Conservation (phyloP, 2,113 vertebrate genomes). For the Sialia sialis region DNA sequence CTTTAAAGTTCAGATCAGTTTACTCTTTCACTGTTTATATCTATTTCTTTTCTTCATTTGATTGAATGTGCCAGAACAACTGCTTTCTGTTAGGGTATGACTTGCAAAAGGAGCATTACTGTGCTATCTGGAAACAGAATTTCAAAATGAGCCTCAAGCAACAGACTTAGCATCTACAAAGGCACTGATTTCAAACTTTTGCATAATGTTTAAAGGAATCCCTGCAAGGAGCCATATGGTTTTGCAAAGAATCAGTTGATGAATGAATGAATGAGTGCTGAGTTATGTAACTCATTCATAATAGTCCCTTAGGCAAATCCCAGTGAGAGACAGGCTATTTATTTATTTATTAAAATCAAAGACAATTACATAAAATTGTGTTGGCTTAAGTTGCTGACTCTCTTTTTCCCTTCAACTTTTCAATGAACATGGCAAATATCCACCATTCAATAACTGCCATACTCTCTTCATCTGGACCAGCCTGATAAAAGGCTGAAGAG, state of each 20-base stretch:
- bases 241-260: not conserved
- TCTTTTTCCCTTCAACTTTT: not conserved
- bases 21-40: not conserved
- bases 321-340: not conserved
- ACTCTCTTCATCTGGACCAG: not conserved
- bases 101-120: not conserved
- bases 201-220: slow-evolving; percentile 19
- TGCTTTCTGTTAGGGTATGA: not conserved
- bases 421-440: not conserved
- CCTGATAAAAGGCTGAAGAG: not conserved
- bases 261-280: not conserved
- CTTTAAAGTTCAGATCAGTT: not conserved
- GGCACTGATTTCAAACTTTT: not conserved
- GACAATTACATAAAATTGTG: not conserved
- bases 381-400: not conserved
- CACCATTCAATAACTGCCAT: not conserved
- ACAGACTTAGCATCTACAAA: not conserved
- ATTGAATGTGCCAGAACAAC: not conserved
- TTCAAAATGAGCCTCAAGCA: slow-evolving; percentile 26
- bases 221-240: slow-evolving; percentile 29
- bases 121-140: not conserved
- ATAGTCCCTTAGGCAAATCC: not conserved
- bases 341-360: not conserved
- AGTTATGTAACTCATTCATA: slow-evolving; percentile 1
- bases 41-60: not conserved